A percentile compares a stretch with the other conserved stretches of the same genome.
These are phyloP conservation scores for Crotalus horridus DNA, from an alignment of 2,113 vertebrate genomes.

Conservation along the genomic window DNA sequence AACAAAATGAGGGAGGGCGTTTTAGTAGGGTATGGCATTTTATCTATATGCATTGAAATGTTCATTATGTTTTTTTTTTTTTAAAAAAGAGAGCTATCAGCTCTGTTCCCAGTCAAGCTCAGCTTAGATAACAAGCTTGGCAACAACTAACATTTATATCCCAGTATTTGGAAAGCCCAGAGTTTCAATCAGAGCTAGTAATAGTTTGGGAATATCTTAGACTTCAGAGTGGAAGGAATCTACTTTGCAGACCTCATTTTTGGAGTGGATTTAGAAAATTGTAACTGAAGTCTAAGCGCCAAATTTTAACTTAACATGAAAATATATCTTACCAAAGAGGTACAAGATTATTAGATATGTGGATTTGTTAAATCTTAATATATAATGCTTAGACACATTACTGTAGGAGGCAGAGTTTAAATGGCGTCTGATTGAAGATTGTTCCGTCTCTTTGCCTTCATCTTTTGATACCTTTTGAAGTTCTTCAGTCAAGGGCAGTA, in stretches of 20 bases:
- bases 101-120: slow-evolving; percentile 60
- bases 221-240: slow-evolving; percentile 76
- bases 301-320: slow-evolving; percentile 71
- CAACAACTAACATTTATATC: slow-evolving; percentile 64
- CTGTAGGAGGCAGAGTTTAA: neutral
- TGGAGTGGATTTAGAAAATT: slow-evolving; percentile 77
- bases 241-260: slow-evolving; percentile 76
- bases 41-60: slow-evolving; percentile 53
- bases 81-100: slow-evolving; percentile 51
- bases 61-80: slow-evolving; percentile 44
- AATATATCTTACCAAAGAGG: slow-evolving; percentile 52
- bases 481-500: neutral
- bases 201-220: slow-evolving; percentile 61
- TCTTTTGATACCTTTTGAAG: neutral
- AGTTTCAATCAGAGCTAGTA: slow-evolving; percentile 61
- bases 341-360: slow-evolving; percentile 59
- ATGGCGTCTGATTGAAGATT: neutral
- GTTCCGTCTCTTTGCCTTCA: neutral
- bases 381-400: neutral
- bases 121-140: slow-evolving; percentile 60
- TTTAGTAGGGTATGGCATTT: slow-evolving; percentile 43
- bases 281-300: slow-evolving; percentile 73
- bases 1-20: neutral
- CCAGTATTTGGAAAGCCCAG: slow-evolving; percentile 62
- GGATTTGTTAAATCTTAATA: neutral